Percentiles rank a stretch among this genome's conserved stretches.
Conservation (phyloP, 2,113 vertebrate species). For the Campylomormyrus tamandua region DNA sequence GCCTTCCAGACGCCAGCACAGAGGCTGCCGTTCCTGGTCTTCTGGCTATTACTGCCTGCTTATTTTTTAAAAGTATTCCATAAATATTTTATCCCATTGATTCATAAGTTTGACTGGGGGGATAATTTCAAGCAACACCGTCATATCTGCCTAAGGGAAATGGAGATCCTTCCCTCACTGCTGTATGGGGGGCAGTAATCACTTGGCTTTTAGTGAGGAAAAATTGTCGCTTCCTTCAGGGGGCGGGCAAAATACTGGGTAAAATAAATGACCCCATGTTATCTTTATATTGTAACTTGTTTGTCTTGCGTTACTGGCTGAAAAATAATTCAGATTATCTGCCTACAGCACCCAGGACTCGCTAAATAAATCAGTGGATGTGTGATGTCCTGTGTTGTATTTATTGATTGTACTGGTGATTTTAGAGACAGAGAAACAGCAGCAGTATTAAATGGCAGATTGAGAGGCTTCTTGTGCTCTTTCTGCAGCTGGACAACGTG, state of each 20-base stretch:
- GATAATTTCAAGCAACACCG: background rate
- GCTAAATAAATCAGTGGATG: background rate
- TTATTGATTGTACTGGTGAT: background rate
- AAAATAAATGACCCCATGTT: background rate
- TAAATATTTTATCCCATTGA: background rate
- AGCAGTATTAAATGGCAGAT: background rate
- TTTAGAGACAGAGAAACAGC: background rate
- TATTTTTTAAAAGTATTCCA: background rate
- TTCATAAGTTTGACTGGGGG: background rate
- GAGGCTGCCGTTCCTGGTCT: background rate
- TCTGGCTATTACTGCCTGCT: background rate
- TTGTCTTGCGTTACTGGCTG: background rate
- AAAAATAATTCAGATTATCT: background rate
- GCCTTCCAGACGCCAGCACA: background rate
- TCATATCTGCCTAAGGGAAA: background rate
- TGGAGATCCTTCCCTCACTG: background rate
- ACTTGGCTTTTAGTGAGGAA: background rate
- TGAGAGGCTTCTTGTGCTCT: conserved; percentile 21
- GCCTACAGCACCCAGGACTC: background rate
- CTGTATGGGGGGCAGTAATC: background rate
- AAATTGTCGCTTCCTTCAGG: background rate
- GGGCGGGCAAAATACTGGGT: background rate
- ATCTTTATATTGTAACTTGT: background rate
- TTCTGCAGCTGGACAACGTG: conserved; percentile 80
- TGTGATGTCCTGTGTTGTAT: background rate